Conservation (phyloP, 2,888 invertebrate species). For the Phyllotreta cruciferae region DNA sequence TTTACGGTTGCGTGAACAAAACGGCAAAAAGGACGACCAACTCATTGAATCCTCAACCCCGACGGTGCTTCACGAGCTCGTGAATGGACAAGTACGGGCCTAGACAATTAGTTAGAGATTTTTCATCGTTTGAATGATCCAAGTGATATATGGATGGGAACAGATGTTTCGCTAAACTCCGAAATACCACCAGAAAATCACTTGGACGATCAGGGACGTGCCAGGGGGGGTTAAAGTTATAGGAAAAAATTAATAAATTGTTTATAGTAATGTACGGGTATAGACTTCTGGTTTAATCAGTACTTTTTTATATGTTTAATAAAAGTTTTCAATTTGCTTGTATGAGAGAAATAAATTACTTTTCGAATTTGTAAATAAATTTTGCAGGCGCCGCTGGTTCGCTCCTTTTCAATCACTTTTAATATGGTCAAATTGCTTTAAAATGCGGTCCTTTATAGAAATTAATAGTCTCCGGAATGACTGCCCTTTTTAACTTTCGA, state of each 20-base stretch:
- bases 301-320: too few relatives aligned
- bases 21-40: conserved; percentile 53
- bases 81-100: conserved; percentile 49
- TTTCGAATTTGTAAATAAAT: background rate
- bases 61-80: conserved; percentile 44
- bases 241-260: too few relatives aligned
- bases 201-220: conserved; percentile 4
- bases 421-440: conserved; percentile 61
- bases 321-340: too few relatives aligned
- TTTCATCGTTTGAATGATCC: conserved; percentile 55
- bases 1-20: conserved; percentile 54
- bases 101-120: conserved; percentile 56
- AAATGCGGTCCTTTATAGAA: conserved; percentile 55
- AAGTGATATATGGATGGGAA: conserved; percentile 55
- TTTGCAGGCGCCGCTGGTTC: background rate
- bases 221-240: background rate
- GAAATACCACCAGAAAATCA: conserved; percentile 12
- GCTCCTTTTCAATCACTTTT: conserved; percentile 52
- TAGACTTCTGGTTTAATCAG: too few relatives aligned
- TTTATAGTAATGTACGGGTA: too few relatives aligned
- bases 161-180: conserved; percentile 49
- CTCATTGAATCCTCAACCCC: conserved; percentile 48
- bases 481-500: conserved; percentile 34
- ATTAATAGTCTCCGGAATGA: conserved; percentile 50
- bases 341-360: background rate